Evolutionary conservation across 2,113 vertebrate species (phyloP), one percentile per base, ranked within the genome.

Genomic region (Pachyramphus minor): DNA sequence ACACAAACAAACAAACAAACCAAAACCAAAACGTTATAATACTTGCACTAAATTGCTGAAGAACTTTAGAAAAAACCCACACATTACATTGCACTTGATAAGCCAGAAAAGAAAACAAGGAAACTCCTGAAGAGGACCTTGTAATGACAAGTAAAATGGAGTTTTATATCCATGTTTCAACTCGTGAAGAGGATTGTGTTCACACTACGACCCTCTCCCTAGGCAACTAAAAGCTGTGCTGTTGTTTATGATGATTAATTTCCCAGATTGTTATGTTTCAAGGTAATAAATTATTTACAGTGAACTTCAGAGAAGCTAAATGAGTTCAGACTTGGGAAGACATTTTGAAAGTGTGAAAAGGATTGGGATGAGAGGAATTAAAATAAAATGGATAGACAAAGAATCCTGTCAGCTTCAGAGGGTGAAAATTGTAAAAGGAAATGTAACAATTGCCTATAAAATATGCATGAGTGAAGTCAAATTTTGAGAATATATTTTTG

Each of bases 231-330:
- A 90, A 96, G 93, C 71, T 86, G 77, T 82, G 83, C 74, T 94
- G 69, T 75, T 97, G 89, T 89, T 97, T 97, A 94, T 68, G 93
- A 96, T 97, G 96, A 96, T 95, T 97, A 95, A 94, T 95, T 89
- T 92, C 79, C 74, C 82, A 84, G 76, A 56, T 95, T 93, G 84
- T 92, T 96, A 84, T n/a, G 42, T 93, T 95, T 94, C 87, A 77
- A 79, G 64, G 50, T 82, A 93, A 87, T 95, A 93, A 63, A 95
- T 76, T 95, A 97, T 96, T 97, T 96, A 96, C 83, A 95, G 35
- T 20, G n/a, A 67, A 69, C 83, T n/a, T 25, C 87, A 88, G 95
- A 67, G 89, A 96, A 95, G 50, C 86, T 79, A 91, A 92, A 84
- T 84, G 49, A 95, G 80, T 82, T 94, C 90, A 90, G 83, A 42